A percentile compares a stretch with the other conserved stretches of the same genome.
phyloP scores from a whole-genome alignment of 1,140 invertebrate species.

The Manduca sexta region DNA sequence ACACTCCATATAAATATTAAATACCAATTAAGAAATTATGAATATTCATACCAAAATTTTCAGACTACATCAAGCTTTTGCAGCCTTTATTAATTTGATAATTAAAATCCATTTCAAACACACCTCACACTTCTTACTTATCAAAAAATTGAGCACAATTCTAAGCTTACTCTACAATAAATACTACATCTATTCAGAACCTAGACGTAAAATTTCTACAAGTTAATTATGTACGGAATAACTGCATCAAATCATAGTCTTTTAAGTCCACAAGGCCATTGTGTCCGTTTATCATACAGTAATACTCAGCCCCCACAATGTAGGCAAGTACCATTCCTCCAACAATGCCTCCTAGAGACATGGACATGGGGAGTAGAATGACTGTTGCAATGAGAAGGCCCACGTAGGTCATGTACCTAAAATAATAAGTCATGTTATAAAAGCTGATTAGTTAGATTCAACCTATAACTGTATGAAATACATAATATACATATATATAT shows the following conservation, averaged over 20 bases:
- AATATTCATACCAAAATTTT: no score
- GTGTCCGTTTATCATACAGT: slow-evolving; percentile 63
- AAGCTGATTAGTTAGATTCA: slow-evolving; percentile 6
- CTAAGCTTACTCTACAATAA: no score
- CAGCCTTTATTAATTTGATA: no score
- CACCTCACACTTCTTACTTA: no score
- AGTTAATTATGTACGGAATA: slow-evolving; percentile 30
- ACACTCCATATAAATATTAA: no score
- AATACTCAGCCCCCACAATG: slow-evolving; percentile 85
- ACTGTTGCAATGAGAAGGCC: slow-evolving; percentile 85
- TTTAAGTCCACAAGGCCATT: slow-evolving; percentile 48
- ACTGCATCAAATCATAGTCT: slow-evolving; percentile 45
- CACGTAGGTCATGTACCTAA: slow-evolving; percentile 84
- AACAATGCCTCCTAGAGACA: slow-evolving; percentile 80
- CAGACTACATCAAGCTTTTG: no score
- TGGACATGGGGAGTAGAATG: slow-evolving; percentile 84
- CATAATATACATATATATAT: no score
- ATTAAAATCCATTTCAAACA: no score
- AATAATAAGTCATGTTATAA: slow-evolving; percentile 12
- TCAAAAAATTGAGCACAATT: no score
- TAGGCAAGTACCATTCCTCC: slow-evolving; percentile 83
- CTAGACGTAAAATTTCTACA: background rate
- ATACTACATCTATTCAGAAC: no score
- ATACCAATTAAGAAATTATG: no score
- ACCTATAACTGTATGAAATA: no score